phyloP scores from a whole-genome alignment of 2,797 vertebrate species.

The Melanogrammus aeglefinus region DNA sequence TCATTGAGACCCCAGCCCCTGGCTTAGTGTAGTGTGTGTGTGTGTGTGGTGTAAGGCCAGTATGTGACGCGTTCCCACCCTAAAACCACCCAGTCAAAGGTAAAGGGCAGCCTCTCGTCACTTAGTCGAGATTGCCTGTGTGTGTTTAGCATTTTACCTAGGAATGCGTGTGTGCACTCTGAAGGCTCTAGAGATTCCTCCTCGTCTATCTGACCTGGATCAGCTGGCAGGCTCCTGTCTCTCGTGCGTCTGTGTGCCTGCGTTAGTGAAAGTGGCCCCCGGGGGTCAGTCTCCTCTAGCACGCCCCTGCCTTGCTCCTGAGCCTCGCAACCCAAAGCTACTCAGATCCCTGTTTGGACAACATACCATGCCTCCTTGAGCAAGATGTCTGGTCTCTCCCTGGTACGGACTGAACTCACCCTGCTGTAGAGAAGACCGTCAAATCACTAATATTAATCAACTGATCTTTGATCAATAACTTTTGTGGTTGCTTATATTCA shows the following conservation, averaged over 20 bases:
- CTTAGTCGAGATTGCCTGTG: constrained; percentile 31
- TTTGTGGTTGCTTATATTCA: neutral
- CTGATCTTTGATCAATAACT: neutral
- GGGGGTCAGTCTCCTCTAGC: constrained; percentile 34
- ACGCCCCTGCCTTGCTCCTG: constrained; percentile 7
- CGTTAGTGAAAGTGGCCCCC: constrained; percentile 42
- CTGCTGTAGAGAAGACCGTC: neutral
- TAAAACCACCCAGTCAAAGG: constrained; percentile 42
- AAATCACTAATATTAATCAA: neutral
- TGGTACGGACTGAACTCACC: neutral
- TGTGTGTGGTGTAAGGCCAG: neutral
- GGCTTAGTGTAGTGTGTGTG: constrained; percentile 27
- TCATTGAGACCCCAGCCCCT: constrained; percentile 38
- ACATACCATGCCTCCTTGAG: neutral
- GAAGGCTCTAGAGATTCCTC: constrained; percentile 56
- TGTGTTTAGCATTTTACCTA: constrained; percentile 13
- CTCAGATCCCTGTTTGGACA: neutral
- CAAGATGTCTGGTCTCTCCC: neutral
- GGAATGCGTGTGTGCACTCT: constrained; percentile 36
- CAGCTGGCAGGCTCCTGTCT: constrained; percentile 38
- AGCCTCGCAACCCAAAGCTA: neutral
- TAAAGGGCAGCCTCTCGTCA: constrained; percentile 51
- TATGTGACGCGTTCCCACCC: constrained; percentile 58
- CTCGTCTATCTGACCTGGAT: constrained; percentile 54
- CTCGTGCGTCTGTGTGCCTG: constrained; percentile 17